A percentile compares a stretch with the other conserved stretches of the same genome.
phyloP scores from a whole-genome alignment of 30 jellyfish, hydroid and myxozoan species.

The Aurelia coerulea region DNA sequence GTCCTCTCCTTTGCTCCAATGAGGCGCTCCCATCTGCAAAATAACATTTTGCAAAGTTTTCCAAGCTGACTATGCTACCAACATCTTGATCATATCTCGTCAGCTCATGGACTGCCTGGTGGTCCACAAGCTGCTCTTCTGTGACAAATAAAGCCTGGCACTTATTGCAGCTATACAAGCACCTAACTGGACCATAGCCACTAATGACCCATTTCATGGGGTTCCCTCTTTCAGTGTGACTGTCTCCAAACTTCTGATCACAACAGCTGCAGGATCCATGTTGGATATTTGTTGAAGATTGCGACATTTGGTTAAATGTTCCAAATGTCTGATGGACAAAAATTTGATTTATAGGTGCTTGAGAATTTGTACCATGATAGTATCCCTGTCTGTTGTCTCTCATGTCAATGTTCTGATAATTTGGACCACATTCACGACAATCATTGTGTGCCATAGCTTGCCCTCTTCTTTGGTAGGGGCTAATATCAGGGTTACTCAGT shows the following conservation, averaged over 20 bases:
- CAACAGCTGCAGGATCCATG: not conserved
- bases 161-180: constrained; percentile 31
- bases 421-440: not conserved
- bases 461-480: too few species aligned
- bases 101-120: constrained; percentile 13
- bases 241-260: not conserved
- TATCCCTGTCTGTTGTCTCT: not conserved
- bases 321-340: constrained; percentile 4
- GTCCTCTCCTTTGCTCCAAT: not conserved
- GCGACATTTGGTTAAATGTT: not conserved
- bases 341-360: not conserved
- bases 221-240: not conserved
- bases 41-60: constrained; percentile 24
- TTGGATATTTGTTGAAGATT: not conserved
- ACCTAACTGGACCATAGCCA: constrained; percentile 47
- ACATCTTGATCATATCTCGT: not conserved
- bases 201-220: constrained; percentile 19
- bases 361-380: not conserved
- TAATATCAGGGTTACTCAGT: too few species aligned
- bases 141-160: constrained; percentile 51
- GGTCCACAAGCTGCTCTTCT: constrained; percentile 22
- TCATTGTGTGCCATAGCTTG: not conserved
- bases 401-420: not conserved
- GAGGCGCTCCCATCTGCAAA: not conserved
- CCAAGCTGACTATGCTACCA: constrained; percentile 38